These are phyloP conservation scores for Strongylocentrotus purpuratus DNA, from an alignment of 35 echinoderm and acorn worm genomes.

Conservation along the genomic window DNA sequence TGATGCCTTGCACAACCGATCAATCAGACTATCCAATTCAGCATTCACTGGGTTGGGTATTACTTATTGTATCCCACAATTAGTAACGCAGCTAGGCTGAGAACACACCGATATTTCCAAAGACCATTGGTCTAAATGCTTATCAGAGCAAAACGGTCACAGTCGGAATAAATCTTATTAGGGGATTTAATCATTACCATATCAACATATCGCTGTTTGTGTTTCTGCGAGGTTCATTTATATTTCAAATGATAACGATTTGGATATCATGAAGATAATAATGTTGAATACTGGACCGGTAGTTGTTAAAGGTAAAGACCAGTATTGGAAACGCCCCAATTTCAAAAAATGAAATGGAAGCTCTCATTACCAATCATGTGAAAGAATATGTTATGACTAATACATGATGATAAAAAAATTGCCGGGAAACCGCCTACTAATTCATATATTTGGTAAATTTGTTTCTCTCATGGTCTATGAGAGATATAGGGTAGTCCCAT, in stretches of 20 bases:
- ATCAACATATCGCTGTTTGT: not conserved
- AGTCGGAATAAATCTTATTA: not conserved
- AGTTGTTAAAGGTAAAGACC: too few species aligned
- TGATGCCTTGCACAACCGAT: not conserved
- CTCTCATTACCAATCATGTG: too few species aligned
- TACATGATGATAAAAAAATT: too few species aligned
- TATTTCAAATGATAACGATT: constrained; percentile 4
- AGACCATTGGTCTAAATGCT: not conserved
- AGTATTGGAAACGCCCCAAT: too few species aligned
- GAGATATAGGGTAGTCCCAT: too few species aligned
- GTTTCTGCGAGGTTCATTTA: not conserved
- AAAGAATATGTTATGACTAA: too few species aligned
- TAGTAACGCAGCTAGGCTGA: not conserved
- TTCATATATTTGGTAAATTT: too few species aligned
- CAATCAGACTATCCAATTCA: not conserved
- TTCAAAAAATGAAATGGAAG: too few species aligned
- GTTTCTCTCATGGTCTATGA: too few species aligned
- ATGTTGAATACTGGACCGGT: not conserved
- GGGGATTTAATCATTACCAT: not conserved
- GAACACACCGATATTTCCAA: not conserved
- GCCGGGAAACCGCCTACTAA: too few species aligned
- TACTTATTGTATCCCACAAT: constrained; percentile 13
- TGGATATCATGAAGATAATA: not conserved
- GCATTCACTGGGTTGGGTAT: not conserved
- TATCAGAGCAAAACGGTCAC: not conserved